phyloP scores from a whole-genome alignment of 2,888 invertebrate genomes.

The Hypomecis punctinalis region DNA sequence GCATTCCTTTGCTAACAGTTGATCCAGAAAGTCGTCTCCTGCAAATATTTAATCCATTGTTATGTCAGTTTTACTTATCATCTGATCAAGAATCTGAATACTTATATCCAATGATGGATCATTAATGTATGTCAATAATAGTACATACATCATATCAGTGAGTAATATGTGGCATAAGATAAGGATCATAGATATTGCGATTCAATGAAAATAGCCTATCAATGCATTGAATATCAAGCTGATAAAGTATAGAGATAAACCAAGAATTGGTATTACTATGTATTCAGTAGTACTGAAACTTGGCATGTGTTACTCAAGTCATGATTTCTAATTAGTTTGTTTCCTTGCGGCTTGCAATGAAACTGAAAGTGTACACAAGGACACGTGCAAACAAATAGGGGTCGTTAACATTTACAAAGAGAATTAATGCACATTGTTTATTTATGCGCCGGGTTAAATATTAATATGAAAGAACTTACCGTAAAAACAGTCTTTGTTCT shows the following conservation, averaged over 20 bases:
- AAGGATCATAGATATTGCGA: slow-evolving; percentile 5
- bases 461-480: slow-evolving; percentile 58
- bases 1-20: slow-evolving; percentile 71
- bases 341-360: slow-evolving; percentile 24
- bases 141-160: not conserved
- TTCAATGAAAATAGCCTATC: slow-evolving; percentile 2
- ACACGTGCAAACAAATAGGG: slow-evolving; percentile 54
- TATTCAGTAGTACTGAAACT: not conserved
- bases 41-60: slow-evolving; percentile 18
- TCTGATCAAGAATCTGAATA: not conserved
- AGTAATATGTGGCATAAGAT: not conserved
- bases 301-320: not conserved
- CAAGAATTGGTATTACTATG: not conserved
- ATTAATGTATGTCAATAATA: not conserved
- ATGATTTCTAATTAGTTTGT: slow-evolving; percentile 25
- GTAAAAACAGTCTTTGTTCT: slow-evolving; percentile 70
- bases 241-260: slow-evolving; percentile 1
- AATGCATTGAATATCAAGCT: not conserved
- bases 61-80: not conserved
- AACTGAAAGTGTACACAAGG: slow-evolving; percentile 65
- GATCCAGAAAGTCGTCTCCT: slow-evolving; percentile 78
- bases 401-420: slow-evolving; percentile 57
- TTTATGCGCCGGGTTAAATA: slow-evolving; percentile 45
- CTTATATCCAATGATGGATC: not conserved
- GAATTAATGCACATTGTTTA: slow-evolving; percentile 56